Evolutionary conservation across 2,113 vertebrate species (phyloP).

Genomic region (Pseudopipra pipra): DNA sequence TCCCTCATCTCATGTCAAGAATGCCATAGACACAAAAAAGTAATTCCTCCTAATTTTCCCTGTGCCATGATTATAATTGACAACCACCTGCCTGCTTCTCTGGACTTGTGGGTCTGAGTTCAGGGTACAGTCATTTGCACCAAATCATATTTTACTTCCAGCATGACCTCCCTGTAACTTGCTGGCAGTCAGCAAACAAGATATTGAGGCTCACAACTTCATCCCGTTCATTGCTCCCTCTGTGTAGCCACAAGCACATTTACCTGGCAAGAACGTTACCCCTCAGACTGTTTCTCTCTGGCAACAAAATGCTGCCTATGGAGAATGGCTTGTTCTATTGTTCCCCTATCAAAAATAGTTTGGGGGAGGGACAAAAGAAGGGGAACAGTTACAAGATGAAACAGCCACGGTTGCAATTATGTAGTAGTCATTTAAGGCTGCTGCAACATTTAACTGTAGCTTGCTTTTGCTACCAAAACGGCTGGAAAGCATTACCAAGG

Average conservation of each 20-base stretch:
- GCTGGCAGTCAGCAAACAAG: neutral
- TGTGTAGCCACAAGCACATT: neutral
- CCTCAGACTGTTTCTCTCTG: neutral
- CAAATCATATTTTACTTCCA: neutral
- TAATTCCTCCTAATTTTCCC: neutral
- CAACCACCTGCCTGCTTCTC: neutral
- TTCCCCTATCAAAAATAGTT: conserved; percentile 4
- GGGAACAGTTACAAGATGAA: neutral
- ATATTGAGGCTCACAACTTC: neutral
- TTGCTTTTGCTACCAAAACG: neutral
- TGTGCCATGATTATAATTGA: neutral
- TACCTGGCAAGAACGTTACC: neutral
- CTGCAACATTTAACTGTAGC: neutral
- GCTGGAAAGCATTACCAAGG: neutral
- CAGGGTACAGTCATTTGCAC: neutral
- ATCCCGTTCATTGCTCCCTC: neutral
- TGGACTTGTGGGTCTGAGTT: neutral
- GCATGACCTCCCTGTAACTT: neutral
- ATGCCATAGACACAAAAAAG: neutral
- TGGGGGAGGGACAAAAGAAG: neutral
- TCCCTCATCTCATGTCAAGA: neutral
- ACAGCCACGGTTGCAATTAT: neutral
- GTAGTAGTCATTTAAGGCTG: neutral
- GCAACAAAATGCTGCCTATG: neutral
- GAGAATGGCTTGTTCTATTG: conserved; percentile 23